Evolutionary conservation across 2,113 vertebrate genomes (phyloP), one percentile per base, ranked within the genome.

Genomic region (Macrotus californicus): DNA sequence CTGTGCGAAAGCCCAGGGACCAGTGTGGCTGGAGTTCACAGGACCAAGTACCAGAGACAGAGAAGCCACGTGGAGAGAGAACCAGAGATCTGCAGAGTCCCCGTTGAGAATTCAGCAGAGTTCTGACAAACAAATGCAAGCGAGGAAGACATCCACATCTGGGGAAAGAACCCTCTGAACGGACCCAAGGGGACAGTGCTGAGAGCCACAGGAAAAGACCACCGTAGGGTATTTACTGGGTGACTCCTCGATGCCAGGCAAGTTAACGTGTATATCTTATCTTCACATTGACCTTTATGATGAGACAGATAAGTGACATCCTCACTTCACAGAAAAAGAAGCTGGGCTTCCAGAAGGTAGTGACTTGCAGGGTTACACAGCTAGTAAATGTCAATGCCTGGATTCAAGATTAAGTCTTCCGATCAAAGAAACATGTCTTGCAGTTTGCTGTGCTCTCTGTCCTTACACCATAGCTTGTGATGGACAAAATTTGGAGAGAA

Each of bases 321-420:
- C 67, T 95, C 16, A 48, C 87, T 92, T 87, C 34, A 87, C 85
- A 86, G 80, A 31, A 81, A 43, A 89, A 41, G 41, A 84, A 91
- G 26, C 59, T 59, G 46, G 39, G 48, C 2, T 4, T 80, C 54
- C 41, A 54, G 15, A 52, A 22, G 1, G 70, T 22, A 34, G 22
- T 21, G 29, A 41, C 29, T 59, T 29, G 9, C 56, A 75, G 72
- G 18, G 14, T 31, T 75, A 26, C 34, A 4, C 11, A 48, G 26
- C 56, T 69, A 13, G 43, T 85, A 26, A 79, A 88, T 29, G 26
- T 56, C 26, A 54, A 4, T 12, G 3, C 41, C 22, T 69, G 12
- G 10, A 73, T 70, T 75, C 24, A 69, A 75, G 56, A 48, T 76
- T 54, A 76, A n/a, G 21, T 77, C 34, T 64, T 75, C 52, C 39